phyloP scores from a whole-genome alignment of 2,113 vertebrate species.

The Chamaea fasciata region DNA sequence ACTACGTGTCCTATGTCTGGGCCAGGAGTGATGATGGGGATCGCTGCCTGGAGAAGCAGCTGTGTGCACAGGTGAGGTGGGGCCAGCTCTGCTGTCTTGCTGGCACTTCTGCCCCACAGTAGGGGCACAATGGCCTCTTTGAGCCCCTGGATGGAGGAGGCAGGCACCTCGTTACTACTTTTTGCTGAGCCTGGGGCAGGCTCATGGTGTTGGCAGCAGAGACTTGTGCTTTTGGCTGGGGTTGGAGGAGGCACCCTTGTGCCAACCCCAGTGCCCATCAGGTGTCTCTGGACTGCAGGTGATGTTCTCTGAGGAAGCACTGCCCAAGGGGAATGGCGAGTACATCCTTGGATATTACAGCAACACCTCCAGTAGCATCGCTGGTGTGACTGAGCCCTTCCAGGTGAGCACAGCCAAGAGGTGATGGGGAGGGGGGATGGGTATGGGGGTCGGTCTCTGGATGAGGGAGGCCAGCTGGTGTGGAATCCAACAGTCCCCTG shows the following conservation, averaged over 20 bases:
- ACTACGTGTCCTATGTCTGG: conserved; percentile 93
- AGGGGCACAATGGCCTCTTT: not conserved
- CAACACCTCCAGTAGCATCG: conserved; percentile 84
- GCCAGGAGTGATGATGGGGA: conserved; percentile 88
- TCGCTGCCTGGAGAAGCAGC: conserved; percentile 50
- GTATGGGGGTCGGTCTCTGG: not conserved
- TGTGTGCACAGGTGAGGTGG: conserved; percentile 35
- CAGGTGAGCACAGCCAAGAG: conserved; percentile 75
- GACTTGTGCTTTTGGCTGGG: not conserved
- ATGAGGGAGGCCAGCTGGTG: not conserved
- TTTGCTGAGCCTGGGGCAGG: not conserved
- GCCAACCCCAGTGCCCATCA: not conserved
- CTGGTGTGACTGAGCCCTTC: conserved; percentile 90
- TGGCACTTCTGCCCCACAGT: accelerated
- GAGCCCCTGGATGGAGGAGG: not conserved
- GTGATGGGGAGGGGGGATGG: not conserved
- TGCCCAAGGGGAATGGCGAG: conserved; percentile 89
- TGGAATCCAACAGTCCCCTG: not conserved
- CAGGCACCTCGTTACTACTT: accelerated
- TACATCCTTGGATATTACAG: conserved; percentile 94
- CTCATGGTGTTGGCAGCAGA: not conserved
- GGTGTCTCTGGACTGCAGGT: conserved; percentile 72
- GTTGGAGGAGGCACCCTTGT: not conserved
- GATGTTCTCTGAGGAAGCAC: conserved; percentile 85
- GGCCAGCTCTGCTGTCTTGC: not conserved